phyloP scores from a whole-genome alignment of 1,140 invertebrate species.

The Stegodyphus mimosarum region DNA sequence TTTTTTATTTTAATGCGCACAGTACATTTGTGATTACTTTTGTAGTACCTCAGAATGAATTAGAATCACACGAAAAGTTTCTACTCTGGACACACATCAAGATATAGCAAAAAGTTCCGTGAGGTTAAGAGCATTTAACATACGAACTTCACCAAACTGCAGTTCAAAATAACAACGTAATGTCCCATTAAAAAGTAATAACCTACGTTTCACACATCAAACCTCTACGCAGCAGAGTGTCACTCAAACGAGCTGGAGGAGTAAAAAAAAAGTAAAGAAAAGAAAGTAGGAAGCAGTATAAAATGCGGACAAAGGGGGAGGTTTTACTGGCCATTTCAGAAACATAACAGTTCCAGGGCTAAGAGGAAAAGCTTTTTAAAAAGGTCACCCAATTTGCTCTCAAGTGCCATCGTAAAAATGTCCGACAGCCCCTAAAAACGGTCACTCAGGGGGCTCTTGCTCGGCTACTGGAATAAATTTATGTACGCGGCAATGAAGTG shows the following conservation, averaged over 20 bases:
- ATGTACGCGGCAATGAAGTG: neutral
- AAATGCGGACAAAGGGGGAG: neutral
- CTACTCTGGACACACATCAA: no score
- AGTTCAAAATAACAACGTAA: neutral
- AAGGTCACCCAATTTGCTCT: conserved; percentile 53
- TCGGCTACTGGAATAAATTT: neutral
- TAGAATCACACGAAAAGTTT: no score
- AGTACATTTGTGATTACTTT: no score
- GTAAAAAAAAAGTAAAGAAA: conserved; percentile 19
- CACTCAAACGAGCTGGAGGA: conserved; percentile 3
- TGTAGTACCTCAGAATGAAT: no score
- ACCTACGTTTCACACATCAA: conserved; percentile 8
- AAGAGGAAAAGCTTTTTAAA: conserved; percentile 14
- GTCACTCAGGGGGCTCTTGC: conserved; percentile 18
- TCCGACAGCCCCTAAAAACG: conserved; percentile 25
- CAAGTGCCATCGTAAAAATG: conserved; percentile 34
- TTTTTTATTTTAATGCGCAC: no score
- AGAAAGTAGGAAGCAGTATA: conserved; percentile 11
- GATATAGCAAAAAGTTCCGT: no score
- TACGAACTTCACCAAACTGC: no score
- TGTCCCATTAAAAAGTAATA: conserved; percentile 45
- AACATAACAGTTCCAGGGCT: conserved; percentile 4
- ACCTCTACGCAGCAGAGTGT: conserved; percentile 2
- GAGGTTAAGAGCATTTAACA: no score
- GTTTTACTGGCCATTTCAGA: conserved; percentile 48